These are phyloP conservation scores for Vombatus ursinus DNA, from an alignment of 2,113 vertebrate species.

Conservation along the genomic window DNA sequence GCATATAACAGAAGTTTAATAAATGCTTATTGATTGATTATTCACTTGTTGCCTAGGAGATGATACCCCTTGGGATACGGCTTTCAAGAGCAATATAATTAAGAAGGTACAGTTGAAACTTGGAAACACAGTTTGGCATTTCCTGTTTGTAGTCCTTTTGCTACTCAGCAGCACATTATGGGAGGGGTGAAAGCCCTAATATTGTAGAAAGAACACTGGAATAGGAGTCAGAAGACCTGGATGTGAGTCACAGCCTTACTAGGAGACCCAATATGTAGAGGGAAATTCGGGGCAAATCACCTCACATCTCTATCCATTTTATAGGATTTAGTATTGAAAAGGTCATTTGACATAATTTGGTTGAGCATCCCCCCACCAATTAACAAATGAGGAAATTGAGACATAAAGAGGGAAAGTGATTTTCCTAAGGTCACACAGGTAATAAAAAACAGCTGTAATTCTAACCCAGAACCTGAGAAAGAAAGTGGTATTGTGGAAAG, in stretches of 20 bases:
- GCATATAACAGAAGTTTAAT: neutral
- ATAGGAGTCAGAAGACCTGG: too few relatives aligned
- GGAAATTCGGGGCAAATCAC: too few relatives aligned
- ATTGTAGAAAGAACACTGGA: too few relatives aligned
- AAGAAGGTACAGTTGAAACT: neutral
- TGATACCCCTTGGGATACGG: neutral
- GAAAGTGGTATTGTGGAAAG: neutral
- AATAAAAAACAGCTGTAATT: neutral
- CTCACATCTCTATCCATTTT: too few relatives aligned
- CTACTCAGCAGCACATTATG: neutral
- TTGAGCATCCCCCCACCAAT: too few relatives aligned
- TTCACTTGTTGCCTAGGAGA: neutral
- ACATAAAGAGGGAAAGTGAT: too few relatives aligned
- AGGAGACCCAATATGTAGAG: too few relatives aligned
- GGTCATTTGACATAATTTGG: too few relatives aligned
- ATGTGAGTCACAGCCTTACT: too few relatives aligned
- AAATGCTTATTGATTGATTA: neutral
- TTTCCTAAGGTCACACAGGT: too few relatives aligned
- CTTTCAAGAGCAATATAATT: neutral
- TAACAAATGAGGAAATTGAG: too few relatives aligned
- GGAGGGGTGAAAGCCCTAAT: neutral
- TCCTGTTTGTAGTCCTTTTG: neutral
- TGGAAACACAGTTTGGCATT: neutral
- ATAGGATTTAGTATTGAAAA: too few relatives aligned
- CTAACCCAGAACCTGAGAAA: neutral